Evolutionary conservation across 2,113 vertebrate species (phyloP).

Genomic region (Psilopsiagon aurifrons): DNA sequence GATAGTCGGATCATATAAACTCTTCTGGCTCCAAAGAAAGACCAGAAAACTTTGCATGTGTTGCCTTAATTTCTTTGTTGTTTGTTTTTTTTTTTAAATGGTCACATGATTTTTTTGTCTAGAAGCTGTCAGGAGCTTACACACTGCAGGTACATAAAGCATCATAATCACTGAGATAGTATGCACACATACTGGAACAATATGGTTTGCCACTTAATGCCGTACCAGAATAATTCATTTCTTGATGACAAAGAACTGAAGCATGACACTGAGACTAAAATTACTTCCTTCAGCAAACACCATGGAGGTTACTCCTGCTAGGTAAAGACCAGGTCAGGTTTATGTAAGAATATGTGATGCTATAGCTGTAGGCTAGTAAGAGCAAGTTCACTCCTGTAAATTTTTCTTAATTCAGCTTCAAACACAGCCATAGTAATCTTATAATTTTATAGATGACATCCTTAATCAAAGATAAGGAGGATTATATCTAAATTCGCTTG

Average conservation of each 20-base stretch:
- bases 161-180: background rate
- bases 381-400: background rate
- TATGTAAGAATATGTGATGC: background rate
- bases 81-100: background rate
- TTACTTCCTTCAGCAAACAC: background rate
- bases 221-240: background rate
- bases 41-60: background rate
- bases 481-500: background rate
- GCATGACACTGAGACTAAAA: background rate
- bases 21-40: background rate
- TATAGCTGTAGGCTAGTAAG: background rate
- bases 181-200: background rate
- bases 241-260: background rate
- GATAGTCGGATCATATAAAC: background rate
- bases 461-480: slow-evolving; percentile 5
- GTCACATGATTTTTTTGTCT: background rate
- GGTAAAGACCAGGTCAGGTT: background rate
- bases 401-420: slow-evolving; percentile 27
- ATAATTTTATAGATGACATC: background rate
- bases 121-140: background rate
- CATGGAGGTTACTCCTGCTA: background rate
- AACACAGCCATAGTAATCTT: background rate
- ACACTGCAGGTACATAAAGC: fast-evolving
- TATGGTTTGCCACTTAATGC: background rate
- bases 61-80: background rate